A percentile compares a stretch with the other conserved stretches of the same genome.
These are phyloP conservation scores for Scolopax bukidnonensis DNA, from an alignment of 2,797 vertebrate species.

Conservation along the genomic window DNA sequence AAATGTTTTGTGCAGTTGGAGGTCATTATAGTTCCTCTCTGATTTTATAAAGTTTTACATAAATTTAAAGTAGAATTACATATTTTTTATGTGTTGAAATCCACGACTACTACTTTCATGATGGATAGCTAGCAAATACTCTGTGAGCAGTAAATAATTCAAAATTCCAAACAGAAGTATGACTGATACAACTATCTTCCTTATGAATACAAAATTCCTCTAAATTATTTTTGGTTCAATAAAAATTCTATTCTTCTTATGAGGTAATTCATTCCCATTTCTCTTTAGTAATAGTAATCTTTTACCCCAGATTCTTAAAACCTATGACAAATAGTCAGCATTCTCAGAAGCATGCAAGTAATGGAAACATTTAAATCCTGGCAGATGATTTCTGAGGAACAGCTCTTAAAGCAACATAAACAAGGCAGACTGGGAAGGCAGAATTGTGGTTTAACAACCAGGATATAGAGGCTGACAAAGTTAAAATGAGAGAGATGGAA, in stretches of 20 bases:
- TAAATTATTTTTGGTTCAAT: not conserved
- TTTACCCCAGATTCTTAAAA: not conserved
- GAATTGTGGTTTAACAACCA: not conserved
- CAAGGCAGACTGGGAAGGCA: not conserved
- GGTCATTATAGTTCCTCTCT: not conserved
- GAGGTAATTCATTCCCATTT: not conserved
- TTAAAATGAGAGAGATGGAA: not conserved
- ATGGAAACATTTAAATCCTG: not conserved
- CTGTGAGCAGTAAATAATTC: not conserved
- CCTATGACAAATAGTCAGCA: not conserved
- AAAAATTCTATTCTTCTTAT: not conserved
- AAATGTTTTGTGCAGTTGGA: not conserved
- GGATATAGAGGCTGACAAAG: not conserved
- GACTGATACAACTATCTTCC: not conserved
- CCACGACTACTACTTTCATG: not conserved
- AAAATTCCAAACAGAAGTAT: not conserved
- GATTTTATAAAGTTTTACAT: not conserved
- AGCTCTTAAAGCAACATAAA: not conserved
- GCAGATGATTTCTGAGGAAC: not conserved
- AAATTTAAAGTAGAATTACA: not conserved
- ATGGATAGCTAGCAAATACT: not conserved
- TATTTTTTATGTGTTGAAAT: not conserved
- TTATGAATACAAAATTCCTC: not conserved
- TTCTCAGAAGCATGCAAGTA: not conserved
- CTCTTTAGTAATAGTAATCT: not conserved